Base-by-base conservation (phyloP, 1,140 invertebrate species). In the Marisa cornuarietis region DNA sequence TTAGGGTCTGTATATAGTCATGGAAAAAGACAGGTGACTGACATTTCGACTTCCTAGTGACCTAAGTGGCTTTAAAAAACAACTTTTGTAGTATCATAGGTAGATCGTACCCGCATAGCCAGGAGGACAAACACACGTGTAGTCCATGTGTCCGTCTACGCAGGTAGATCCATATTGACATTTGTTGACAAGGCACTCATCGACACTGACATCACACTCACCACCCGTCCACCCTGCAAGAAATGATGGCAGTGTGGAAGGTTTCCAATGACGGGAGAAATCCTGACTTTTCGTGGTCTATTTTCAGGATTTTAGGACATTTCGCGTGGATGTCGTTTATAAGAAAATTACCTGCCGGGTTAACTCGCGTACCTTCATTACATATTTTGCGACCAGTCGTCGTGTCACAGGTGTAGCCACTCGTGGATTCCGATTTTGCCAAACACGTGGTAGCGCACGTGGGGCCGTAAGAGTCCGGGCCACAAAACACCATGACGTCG, bases 151-250 rank as follows among this genome's bases (percentile, higher is more conserved):
- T 92, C 86, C 51, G 71, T 98, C 96, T 71, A 96, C 93, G 87
- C 97, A 99, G 1, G 65, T 83, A 11, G 96, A 96, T 0, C 95
- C 95, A 88, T 98, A 97, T 78, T 95, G 93, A 89, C 97, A 99
- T 0, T 96, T 96, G 89, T 95, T 95, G 61, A 95, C 96, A 80
- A 95, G 94, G 91, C 97, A 99, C 90, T 98, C 97, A 90, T 99
- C 95, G 87, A 98, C 95, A 91, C 89, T 98, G 95, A 1, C 94
- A 61, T 85, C 83, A 82, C 86, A 89, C 26, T 94, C 94, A 26
- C 90, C 77, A 13, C 96, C 96, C 8, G 93, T 75, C 82, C 84
- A 87, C 11, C 85, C 86, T 83, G 77, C 11, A 51, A 65, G 24
- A 61, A 7, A 75, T 75, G 9, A 20, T 61, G 10, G n/a, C 20